phyloP scores from a whole-genome alignment of 2,888 invertebrate species.

The Geotrupes spiniger region DNA sequence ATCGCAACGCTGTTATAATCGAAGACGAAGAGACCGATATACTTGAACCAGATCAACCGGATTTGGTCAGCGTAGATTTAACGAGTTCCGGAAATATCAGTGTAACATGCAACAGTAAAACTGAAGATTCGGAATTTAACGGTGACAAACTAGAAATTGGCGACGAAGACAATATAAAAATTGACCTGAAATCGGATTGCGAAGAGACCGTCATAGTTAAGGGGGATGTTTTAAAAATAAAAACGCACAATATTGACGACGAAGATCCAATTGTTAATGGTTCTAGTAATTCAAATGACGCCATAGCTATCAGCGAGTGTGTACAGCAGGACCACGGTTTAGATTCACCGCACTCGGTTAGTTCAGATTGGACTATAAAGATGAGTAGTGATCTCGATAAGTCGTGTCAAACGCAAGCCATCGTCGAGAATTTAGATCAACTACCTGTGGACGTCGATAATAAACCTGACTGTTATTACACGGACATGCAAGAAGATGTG shows the following conservation, averaged over 20 bases:
- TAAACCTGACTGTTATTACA: constrained; percentile 16
- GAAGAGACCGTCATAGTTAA: constrained; percentile 32
- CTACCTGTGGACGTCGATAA: constrained; percentile 5
- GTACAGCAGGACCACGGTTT: constrained; percentile 1
- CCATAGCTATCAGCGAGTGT: background rate
- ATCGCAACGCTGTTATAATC: constrained; percentile 4
- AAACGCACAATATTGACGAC: constrained; percentile 23
- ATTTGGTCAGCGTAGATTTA: background rate
- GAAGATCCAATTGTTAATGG: constrained; percentile 12
- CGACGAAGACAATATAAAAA: background rate
- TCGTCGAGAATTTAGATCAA: constrained; percentile 12
- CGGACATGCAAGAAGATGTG: constrained; percentile 7
- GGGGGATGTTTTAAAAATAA: constrained; percentile 16
- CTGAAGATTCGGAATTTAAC: background rate
- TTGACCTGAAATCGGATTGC: constrained; percentile 4
- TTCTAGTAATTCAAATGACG: background rate
- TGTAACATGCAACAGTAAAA: background rate
- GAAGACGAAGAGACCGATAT: constrained; percentile 13
- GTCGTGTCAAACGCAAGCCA: constrained; percentile 44
- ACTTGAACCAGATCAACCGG: constrained; percentile 11
- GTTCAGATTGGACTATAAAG: constrained; percentile 5
- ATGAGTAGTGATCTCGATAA: constrained; percentile 45
- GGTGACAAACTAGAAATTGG: background rate
- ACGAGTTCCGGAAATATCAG: background rate
- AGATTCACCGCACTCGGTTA: constrained; percentile 9